These are phyloP conservation scores for Strix uralensis DNA, from an alignment of 2,113 vertebrate genomes.

Conservation along the genomic window DNA sequence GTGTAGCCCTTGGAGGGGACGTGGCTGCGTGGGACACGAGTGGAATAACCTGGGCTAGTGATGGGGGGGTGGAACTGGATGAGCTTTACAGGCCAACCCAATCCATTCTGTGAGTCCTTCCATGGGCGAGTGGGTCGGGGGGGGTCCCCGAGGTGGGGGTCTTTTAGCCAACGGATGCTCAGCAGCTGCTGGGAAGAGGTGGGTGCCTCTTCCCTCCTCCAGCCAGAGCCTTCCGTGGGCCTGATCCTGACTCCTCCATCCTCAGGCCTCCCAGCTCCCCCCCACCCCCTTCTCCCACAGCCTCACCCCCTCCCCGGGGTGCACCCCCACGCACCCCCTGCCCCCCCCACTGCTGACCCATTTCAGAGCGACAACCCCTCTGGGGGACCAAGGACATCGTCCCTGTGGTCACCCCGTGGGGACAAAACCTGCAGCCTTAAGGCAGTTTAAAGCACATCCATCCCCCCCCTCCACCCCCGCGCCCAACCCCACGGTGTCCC, in stretches of 20 bases:
- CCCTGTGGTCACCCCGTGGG: neutral
- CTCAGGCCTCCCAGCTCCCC: neutral
- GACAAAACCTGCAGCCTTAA: neutral
- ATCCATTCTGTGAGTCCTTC: too few relatives aligned
- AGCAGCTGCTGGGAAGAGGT: neutral
- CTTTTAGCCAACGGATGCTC: neutral
- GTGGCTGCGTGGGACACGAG: neutral
- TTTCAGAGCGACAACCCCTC: neutral
- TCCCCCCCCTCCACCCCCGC: neutral
- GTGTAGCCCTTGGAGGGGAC: neutral
- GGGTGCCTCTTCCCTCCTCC: neutral
- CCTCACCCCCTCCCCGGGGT: too few relatives aligned
- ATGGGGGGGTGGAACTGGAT: too few relatives aligned
- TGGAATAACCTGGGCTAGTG: too few relatives aligned
- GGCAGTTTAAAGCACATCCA: neutral
- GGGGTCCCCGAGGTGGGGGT: neutral
- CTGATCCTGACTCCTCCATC: neutral
- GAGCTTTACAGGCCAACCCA: too few relatives aligned
- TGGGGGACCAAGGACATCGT: neutral
- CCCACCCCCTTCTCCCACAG: neutral
- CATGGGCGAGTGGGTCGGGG: too few relatives aligned
- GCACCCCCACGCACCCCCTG: neutral
- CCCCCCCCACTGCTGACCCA: neutral
- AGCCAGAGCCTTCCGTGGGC: neutral
- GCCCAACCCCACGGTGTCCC: neutral